phyloP scores from a whole-genome alignment of 2,797 vertebrate species.

The Heliangelus exortis region DNA sequence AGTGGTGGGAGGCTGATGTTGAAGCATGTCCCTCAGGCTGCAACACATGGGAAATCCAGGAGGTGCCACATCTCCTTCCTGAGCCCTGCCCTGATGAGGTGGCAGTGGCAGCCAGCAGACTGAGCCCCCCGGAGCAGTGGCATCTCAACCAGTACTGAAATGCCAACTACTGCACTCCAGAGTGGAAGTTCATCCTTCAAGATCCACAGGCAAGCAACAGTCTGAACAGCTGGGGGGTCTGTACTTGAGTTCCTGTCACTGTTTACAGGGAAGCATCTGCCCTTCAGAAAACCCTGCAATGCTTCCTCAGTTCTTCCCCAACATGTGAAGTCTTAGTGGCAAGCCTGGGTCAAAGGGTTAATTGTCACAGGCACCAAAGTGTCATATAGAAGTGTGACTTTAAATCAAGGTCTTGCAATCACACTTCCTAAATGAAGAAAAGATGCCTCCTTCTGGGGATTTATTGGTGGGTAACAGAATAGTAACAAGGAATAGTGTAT shows the following conservation, averaged over 20 bases:
- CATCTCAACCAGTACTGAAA: neutral
- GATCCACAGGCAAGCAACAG: neutral
- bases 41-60: neutral
- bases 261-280: neutral
- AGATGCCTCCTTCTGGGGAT: neutral
- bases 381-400: neutral
- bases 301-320: fast-evolving
- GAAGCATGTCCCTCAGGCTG: neutral
- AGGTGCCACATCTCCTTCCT: neutral
- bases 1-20: neutral
- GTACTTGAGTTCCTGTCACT: fast-evolving
- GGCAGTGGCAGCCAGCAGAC: neutral
- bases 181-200: neutral
- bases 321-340: neutral
- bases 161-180: neutral
- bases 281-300: neutral
- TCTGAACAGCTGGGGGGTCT: neutral
- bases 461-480: neutral
- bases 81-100: fast-evolving
- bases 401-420: neutral
- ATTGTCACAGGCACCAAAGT: neutral
- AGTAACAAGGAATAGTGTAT: neutral
- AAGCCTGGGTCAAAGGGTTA: neutral
- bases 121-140: fast-evolving
- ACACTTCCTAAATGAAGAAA: neutral